phyloP scores from a whole-genome alignment of 2,888 invertebrate genomes.

The Macropis europaea region DNA sequence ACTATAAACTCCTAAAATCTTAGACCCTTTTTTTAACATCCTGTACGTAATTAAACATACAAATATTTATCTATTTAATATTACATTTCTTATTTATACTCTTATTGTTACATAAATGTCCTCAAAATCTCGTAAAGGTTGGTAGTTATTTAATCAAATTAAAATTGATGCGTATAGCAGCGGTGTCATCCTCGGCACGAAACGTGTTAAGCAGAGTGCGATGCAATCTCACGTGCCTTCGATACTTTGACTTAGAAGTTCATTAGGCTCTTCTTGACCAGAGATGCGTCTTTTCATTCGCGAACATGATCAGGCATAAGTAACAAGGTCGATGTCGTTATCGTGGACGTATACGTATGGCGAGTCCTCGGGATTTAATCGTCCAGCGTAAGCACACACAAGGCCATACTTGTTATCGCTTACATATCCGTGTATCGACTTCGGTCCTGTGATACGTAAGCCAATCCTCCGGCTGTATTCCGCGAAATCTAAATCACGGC shows the following conservation, averaged over 20 bases:
- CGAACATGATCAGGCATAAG: constrained; percentile 29
- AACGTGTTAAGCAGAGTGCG: too few relatives aligned
- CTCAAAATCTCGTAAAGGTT: too few relatives aligned
- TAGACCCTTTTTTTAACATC: too few relatives aligned
- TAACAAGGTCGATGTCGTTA: constrained; percentile 51
- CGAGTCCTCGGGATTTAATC: constrained; percentile 70
- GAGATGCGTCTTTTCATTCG: constrained; percentile 7
- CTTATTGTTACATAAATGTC: too few relatives aligned
- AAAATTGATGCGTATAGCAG: too few relatives aligned
- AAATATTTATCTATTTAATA: too few relatives aligned
- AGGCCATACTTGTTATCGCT: constrained; percentile 68
- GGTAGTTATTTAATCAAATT: too few relatives aligned
- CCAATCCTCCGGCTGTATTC: constrained; percentile 15
- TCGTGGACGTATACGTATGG: constrained; percentile 53
- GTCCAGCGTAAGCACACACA: constrained; percentile 62
- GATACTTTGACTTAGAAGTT: constrained; percentile 15
- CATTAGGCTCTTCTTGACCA: constrained; percentile 23
- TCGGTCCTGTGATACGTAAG: constrained; percentile 38
- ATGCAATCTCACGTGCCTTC: background rate
- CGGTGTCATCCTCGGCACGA: too few relatives aligned
- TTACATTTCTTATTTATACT: too few relatives aligned
- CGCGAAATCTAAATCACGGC: constrained; percentile 8
- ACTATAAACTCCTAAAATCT: too few relatives aligned
- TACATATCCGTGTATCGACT: constrained; percentile 61
- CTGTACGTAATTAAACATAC: too few relatives aligned